These are phyloP conservation scores for Brenthis daphne DNA, from an alignment of 2,888 invertebrate species.

Conservation along the genomic window DNA sequence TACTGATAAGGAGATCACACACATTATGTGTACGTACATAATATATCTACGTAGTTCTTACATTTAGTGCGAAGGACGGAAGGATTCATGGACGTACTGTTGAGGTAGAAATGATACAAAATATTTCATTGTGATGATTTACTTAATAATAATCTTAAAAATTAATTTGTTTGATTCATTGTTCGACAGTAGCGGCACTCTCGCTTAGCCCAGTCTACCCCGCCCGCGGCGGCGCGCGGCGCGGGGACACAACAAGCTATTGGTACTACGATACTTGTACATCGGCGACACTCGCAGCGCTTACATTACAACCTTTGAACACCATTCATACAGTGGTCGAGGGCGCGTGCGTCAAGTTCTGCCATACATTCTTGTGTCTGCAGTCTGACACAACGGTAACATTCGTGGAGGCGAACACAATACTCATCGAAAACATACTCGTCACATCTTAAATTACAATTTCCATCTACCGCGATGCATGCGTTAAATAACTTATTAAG, in stretches of 20 bases:
- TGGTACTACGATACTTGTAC: not conserved
- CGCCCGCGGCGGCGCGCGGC: not conserved
- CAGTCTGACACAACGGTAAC: slow-evolving; percentile 11
- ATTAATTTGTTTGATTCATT: slow-evolving; percentile 34
- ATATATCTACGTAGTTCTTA: not conserved
- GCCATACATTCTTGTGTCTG: slow-evolving; percentile 5
- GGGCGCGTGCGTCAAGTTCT: too few species aligned
- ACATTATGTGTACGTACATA: not conserved
- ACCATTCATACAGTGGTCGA: not conserved
- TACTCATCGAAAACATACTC: too few species aligned
- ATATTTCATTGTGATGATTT: slow-evolving; percentile 25
- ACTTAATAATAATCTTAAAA: slow-evolving; percentile 30
- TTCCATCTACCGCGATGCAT: too few species aligned
- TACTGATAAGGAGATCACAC: too few species aligned
- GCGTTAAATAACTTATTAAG: too few species aligned
- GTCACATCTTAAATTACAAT: too few species aligned
- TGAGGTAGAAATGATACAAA: slow-evolving; percentile 13
- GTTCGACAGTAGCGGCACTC: slow-evolving; percentile 28
- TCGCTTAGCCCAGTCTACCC: slow-evolving; percentile 12
- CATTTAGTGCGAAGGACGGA: not conserved
- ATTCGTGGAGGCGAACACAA: too few species aligned
- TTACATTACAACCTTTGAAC: slow-evolving; percentile 8
- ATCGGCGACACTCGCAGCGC: not conserved
- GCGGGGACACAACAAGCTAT: not conserved
- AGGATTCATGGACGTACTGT: not conserved